Conservation (phyloP, 2,113 vertebrate genomes). For the Hystrix brachyura region DNA sequence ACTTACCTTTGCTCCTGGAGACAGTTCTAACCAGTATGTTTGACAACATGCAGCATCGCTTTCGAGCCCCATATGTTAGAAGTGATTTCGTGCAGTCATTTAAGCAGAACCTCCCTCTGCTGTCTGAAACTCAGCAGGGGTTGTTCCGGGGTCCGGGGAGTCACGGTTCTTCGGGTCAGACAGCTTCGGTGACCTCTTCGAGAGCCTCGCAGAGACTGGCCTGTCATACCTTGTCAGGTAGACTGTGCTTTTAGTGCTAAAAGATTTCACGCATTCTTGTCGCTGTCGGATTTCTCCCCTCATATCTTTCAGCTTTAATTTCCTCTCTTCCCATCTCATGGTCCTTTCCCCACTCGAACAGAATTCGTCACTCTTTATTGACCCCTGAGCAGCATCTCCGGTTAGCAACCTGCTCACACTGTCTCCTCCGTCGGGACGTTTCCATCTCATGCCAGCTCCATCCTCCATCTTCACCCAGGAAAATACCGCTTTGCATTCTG, state of each 20-base stretch:
- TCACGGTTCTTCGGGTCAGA: constrained; percentile 66
- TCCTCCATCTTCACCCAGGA: not conserved
- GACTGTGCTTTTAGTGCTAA: not conserved
- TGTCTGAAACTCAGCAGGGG: constrained; percentile 13
- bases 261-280: constrained; percentile 14
- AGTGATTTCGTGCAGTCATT: constrained; percentile 54
- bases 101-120: constrained; percentile 55
- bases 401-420: not conserved
- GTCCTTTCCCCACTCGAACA: not conserved
- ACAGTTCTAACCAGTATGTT: not conserved
- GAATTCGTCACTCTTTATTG: not conserved
- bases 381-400: not conserved
- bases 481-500: not conserved
- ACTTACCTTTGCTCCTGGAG: constrained; percentile 59
- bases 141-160: constrained; percentile 19
- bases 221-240: constrained; percentile 75
- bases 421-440: not conserved
- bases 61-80: constrained; percentile 49
- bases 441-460: not conserved
- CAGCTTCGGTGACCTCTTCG: constrained; percentile 75
- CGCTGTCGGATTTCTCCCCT: not conserved
- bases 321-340: not conserved
- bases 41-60: constrained; percentile 18
- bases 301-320: constrained; percentile 28
- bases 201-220: constrained; percentile 30